Base-by-base conservation (phyloP, 2,113 vertebrate species). In the Lathamus discolor region DNA sequence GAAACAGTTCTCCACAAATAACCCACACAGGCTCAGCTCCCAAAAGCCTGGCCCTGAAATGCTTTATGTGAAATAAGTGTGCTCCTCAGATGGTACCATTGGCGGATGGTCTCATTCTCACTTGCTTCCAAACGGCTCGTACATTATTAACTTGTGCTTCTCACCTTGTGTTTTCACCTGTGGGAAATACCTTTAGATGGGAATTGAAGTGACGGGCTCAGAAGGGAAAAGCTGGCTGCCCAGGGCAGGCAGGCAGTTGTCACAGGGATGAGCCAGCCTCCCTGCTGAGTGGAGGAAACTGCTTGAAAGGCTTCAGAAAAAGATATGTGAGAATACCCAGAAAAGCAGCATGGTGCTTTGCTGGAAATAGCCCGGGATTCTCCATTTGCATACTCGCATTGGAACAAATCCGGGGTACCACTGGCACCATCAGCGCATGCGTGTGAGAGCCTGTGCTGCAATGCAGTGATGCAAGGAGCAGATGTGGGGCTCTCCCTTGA, bases 311-410 rank as follows among this genome's bases (percentile, higher is more conserved):
- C 25, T 4, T 62, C 41, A 59, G 17, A 9, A 44, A 57, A 83
- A 27, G 4, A 62, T 6, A 17, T 6, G 31, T 67, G 62, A 41
- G 51, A 72, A 62, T 24, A 88, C n/a, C 8, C 20, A n/a, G 28
- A 41, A 74, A 35, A n/a, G 1, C 28, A 0, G 4, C 15, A 7
- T 0, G 15, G 28, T 35, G 28, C 39, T 85, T n/a, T 29, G 6
- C 22, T 63, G 48, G 29, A 41, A 59, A 6, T 17, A 37, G 43
- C 31, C 23, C 35, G 66, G 23, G 86, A 29, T 31, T 39, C 15
- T 64, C 14, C 1, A 0, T 17, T 7, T 13, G 54, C 10, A 3
- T 10, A 5, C 57, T n/a, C 1, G 0, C 17, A 2, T 25, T 0
- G 0, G 27, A 33, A 28, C 13, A 44, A 7, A 33, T 14, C 28